These are phyloP conservation scores for Channa striata DNA, from an alignment of 2,797 vertebrate genomes.

Conservation along the genomic window DNA sequence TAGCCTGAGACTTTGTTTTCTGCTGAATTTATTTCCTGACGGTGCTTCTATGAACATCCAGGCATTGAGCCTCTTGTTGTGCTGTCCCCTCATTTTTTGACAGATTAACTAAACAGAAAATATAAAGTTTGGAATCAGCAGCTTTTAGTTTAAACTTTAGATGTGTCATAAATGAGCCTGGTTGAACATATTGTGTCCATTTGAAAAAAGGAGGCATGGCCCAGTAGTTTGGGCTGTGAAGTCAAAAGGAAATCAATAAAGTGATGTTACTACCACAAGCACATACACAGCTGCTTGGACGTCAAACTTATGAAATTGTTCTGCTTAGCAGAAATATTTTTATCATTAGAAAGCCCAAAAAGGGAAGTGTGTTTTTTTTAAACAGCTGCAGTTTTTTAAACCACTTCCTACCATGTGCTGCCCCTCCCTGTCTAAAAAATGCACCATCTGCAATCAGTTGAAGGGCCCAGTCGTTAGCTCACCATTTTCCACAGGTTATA, in stretches of 20 bases:
- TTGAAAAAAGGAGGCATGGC: background rate
- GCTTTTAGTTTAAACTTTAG: background rate
- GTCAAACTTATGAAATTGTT: background rate
- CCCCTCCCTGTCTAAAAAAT: conserved; percentile 35
- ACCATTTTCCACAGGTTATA: conserved; percentile 74
- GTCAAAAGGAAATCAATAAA: background rate
- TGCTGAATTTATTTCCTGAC: conserved; percentile 24
- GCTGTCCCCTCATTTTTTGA: background rate
- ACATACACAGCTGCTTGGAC: background rate
- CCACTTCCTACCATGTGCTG: conserved; percentile 14
- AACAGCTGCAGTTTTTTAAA: conserved; percentile 3
- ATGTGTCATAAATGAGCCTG: background rate
- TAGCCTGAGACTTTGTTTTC: conserved; percentile 8
- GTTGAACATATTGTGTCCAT: background rate
- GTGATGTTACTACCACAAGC: background rate
- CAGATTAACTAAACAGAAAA: background rate
- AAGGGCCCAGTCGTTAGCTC: conserved; percentile 44
- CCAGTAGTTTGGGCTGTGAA: background rate
- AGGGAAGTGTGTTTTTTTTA: conserved; percentile 13
- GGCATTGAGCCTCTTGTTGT: background rate
- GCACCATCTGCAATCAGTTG: conserved; percentile 39
- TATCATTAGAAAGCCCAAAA: conserved; percentile 4
- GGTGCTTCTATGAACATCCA: background rate
- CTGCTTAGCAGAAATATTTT: conserved; percentile 7
- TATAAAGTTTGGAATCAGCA: background rate